phyloP scores from a whole-genome alignment of 2,797 vertebrate genomes.

The Crax fasciolata region DNA sequence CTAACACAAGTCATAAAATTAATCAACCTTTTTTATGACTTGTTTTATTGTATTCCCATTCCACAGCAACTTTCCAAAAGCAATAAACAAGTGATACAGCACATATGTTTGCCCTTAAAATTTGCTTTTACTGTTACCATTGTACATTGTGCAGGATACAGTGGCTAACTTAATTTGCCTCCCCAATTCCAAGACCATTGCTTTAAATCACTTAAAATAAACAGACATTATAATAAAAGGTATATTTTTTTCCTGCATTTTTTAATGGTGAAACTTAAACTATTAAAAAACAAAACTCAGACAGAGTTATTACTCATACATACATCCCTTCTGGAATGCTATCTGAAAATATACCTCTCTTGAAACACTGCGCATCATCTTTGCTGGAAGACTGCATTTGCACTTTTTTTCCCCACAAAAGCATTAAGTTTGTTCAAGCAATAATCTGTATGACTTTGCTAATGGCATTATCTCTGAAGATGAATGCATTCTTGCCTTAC shows the following conservation, averaged over 20 bases:
- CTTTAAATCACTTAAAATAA: background rate
- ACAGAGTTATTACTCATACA: background rate
- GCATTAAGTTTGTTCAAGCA: background rate
- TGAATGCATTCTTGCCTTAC: background rate
- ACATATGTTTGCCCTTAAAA: background rate
- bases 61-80: conserved; percentile 7
- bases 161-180: background rate
- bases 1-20: conserved; percentile 41
- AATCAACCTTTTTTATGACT: conserved; percentile 45
- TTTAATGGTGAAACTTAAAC: background rate
- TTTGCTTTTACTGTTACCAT: background rate
- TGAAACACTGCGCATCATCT: background rate
- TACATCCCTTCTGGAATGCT: background rate
- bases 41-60: background rate
- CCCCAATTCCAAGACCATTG: background rate
- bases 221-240: background rate
- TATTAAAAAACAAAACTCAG: background rate
- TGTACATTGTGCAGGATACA: background rate
- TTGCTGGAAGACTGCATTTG: background rate
- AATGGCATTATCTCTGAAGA: background rate
- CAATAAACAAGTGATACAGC: conserved; percentile 29
- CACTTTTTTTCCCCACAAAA: background rate
- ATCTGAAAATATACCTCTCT: background rate
- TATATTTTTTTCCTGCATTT: background rate
- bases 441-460: background rate